These are phyloP conservation scores for Chlorocebus sabaeus DNA, from an alignment of 2,113 vertebrate genomes.

Conservation along the genomic window DNA sequence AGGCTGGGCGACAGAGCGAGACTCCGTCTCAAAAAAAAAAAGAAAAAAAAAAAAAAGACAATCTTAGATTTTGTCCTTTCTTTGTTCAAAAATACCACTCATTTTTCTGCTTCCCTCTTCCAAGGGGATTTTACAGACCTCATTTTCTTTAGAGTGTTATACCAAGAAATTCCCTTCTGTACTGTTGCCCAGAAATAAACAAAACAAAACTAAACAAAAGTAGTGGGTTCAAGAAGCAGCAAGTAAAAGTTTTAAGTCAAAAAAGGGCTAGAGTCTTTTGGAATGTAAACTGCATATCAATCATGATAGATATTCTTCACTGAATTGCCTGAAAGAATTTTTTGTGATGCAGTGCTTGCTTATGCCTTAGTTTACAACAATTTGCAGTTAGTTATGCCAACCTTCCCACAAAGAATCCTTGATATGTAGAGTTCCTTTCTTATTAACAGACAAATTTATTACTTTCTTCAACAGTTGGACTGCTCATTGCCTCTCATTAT, in stretches of 20 bases:
- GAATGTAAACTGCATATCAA: not conserved
- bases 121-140: not conserved
- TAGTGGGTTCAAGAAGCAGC: not conserved
- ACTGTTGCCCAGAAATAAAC: not conserved
- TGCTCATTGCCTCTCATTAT: not conserved
- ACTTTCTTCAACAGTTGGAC: not conserved
- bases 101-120: slow-evolving; percentile 18
- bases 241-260: slow-evolving; percentile 20
- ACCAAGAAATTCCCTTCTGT: not conserved
- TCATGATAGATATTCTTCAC: not conserved
- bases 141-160: not conserved
- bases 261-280: not conserved
- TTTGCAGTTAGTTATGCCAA: not conserved
- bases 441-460: not conserved
- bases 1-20: too few species aligned
- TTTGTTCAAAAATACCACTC: not conserved
- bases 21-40: too few species aligned
- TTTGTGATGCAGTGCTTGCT: not conserved
- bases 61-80: not conserved
- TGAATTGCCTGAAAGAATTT: not conserved
- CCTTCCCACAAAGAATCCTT: not conserved
- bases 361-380: not conserved
- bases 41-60: not conserved
- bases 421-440: not conserved
- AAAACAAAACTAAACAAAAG: not conserved